These are phyloP conservation scores for Macroramphosus scolopax DNA, from an alignment of 2,797 vertebrate species.

Conservation along the genomic window DNA sequence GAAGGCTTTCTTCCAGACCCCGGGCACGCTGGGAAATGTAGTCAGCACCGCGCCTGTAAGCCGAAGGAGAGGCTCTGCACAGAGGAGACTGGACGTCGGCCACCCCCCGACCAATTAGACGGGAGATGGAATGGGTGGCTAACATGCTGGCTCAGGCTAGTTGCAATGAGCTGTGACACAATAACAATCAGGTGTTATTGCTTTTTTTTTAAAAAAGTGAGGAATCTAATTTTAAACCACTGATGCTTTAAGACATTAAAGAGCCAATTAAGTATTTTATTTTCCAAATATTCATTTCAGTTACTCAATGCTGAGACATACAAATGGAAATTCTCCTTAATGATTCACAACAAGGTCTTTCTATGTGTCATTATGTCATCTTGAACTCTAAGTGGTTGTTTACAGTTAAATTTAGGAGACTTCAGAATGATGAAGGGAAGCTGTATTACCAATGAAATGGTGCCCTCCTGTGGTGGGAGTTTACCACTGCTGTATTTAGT, in stretches of 20 bases:
- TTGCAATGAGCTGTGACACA: background rate
- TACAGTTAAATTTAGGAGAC: too few species aligned
- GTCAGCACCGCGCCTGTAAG: slow-evolving; percentile 48
- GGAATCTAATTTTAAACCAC: slow-evolving; percentile 21
- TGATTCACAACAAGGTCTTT: too few species aligned
- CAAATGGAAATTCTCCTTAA: background rate
- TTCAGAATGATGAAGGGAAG: slow-evolving; percentile 10
- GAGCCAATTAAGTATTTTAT: too few species aligned
- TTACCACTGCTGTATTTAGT: slow-evolving; percentile 7
- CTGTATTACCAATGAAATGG: slow-evolving; percentile 41
- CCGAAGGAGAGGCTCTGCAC: slow-evolving; percentile 82
- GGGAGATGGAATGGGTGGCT: too few species aligned
- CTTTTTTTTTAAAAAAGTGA: background rate
- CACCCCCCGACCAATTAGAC: slow-evolving; percentile 72
- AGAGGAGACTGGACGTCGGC: slow-evolving; percentile 89
- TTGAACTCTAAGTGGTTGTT: too few species aligned
- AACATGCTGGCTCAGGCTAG: background rate
- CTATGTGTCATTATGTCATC: too few species aligned
- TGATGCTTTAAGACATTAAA: slow-evolving; percentile 31
- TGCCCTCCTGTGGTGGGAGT: slow-evolving; percentile 57
- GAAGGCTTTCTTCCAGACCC: slow-evolving; percentile 91
- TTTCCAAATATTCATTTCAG: too few species aligned
- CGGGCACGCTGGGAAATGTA: slow-evolving; percentile 74
- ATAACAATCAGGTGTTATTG: slow-evolving; percentile 23
- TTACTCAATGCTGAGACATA: background rate